phyloP scores from a whole-genome alignment of 2,113 vertebrate species.

The Antidorcas marsupialis region DNA sequence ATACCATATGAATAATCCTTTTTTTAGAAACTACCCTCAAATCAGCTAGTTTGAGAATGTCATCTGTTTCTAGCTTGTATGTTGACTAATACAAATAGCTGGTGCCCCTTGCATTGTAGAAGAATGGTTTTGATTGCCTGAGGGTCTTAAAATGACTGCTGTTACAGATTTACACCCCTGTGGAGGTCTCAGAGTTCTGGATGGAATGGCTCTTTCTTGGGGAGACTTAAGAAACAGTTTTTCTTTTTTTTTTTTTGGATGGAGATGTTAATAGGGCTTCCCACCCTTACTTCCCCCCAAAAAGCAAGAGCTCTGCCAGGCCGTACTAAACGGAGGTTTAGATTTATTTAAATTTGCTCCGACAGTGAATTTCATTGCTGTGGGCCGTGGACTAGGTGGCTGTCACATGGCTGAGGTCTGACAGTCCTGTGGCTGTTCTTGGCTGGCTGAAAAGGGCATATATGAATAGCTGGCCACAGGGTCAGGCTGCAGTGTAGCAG shows the following conservation, averaged over 20 bases:
- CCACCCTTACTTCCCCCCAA: neutral
- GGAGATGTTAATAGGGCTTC: constrained; percentile 3
- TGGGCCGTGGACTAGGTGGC: neutral
- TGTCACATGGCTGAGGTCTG: neutral
- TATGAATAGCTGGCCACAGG: neutral
- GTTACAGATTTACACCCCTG: constrained; percentile 31
- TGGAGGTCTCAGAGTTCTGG: constrained; percentile 6
- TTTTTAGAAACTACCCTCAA: neutral
- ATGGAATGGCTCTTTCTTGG: neutral
- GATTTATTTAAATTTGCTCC: constrained; percentile 17
- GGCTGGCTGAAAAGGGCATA: neutral
- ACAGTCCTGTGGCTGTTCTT: neutral
- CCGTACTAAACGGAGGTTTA: neutral
- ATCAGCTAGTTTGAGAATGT: neutral
- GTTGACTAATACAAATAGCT: neutral
- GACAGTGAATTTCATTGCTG: constrained; percentile 4
- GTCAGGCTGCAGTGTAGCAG: neutral
- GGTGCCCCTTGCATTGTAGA: neutral
- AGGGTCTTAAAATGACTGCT: neutral
- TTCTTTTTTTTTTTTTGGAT: neutral
- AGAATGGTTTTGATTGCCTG: constrained; percentile 2
- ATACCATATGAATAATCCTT: neutral
- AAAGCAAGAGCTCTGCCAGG: constrained; percentile 10
- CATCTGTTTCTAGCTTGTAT: constrained; percentile 28
- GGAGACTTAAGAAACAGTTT: neutral